A percentile compares a stretch with the other conserved stretches of the same genome.
phyloP scores from a whole-genome alignment of 1,140 invertebrate genomes.

The Lineus longissimus region DNA sequence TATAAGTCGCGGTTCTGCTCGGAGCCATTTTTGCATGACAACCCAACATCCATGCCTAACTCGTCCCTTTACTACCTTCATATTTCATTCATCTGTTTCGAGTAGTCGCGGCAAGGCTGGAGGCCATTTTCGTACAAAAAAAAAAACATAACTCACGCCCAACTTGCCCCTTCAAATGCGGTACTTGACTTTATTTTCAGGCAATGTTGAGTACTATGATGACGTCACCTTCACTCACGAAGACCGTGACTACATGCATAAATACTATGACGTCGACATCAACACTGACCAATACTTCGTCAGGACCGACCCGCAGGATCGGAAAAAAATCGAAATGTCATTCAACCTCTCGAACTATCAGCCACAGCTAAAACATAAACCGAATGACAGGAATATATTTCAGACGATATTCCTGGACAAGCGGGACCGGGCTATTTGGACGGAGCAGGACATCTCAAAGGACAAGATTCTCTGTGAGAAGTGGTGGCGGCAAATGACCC shows the following conservation, averaged over 20 bases:
- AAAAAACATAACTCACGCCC: too few species aligned
- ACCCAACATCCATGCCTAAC: too few species aligned
- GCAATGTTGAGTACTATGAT: constrained; percentile 40
- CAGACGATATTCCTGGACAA: constrained; percentile 43
- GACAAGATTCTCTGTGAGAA: constrained; percentile 29
- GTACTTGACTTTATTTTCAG: too few species aligned
- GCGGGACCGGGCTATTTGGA: constrained; percentile 25
- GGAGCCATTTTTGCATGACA: too few species aligned
- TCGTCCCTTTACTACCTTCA: too few species aligned
- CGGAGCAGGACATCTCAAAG: constrained; percentile 25
- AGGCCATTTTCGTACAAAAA: too few species aligned
- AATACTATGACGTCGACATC: constrained; percentile 36
- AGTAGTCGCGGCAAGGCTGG: too few species aligned
- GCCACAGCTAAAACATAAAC: constrained; percentile 36
- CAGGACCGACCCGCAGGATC: constrained; percentile 29
- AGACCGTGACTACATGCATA: constrained; percentile 39
- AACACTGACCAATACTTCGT: constrained; percentile 39
- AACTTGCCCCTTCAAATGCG: too few species aligned
- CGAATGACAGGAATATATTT: constrained; percentile 29
- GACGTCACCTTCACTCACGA: constrained; percentile 41
- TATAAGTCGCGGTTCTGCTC: too few species aligned
- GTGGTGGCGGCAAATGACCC: constrained; percentile 43
- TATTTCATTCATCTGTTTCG: too few species aligned
- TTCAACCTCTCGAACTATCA: constrained; percentile 43
- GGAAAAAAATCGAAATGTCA: constrained; percentile 38